Conservation (phyloP, 2,113 vertebrate species). For the Micronycteris hirsuta region DNA sequence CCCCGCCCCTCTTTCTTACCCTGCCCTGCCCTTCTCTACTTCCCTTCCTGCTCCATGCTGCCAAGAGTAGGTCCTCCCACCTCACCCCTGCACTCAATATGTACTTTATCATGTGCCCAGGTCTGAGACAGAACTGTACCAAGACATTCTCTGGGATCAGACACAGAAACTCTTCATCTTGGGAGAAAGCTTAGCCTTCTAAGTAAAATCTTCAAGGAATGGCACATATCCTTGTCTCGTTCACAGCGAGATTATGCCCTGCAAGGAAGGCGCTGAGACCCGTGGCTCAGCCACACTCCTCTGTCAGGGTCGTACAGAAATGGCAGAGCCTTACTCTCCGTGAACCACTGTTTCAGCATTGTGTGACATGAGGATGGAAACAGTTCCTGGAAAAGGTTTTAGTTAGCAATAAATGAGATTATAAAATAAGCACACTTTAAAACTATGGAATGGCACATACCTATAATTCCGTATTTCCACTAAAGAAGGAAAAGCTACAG, state of each 20-base stretch:
- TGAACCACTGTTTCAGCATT: neutral
- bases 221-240: neutral
- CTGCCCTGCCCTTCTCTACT: neutral
- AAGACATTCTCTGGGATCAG: neutral
- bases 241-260: accelerated
- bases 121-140: neutral
- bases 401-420: neutral
- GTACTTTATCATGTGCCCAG: too few species aligned
- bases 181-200: neutral
- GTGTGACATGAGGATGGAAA: neutral
- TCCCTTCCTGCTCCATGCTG: neutral
- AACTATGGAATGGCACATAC: too few species aligned
- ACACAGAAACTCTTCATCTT: neutral
- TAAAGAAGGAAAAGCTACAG: neutral
- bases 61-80: too few species aligned
- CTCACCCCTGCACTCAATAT: neutral
- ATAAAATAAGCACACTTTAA: neutral
- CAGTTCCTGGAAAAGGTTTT: neutral
- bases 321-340: neutral
- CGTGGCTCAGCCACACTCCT: neutral
- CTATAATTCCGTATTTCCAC: neutral
- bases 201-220: neutral
- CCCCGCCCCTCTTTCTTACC: neutral
- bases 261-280: neutral
- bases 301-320: neutral